These are phyloP conservation scores for Drosophila hamatofila DNA, from an alignment of 2,888 invertebrate genomes.

Conservation along the genomic window DNA sequence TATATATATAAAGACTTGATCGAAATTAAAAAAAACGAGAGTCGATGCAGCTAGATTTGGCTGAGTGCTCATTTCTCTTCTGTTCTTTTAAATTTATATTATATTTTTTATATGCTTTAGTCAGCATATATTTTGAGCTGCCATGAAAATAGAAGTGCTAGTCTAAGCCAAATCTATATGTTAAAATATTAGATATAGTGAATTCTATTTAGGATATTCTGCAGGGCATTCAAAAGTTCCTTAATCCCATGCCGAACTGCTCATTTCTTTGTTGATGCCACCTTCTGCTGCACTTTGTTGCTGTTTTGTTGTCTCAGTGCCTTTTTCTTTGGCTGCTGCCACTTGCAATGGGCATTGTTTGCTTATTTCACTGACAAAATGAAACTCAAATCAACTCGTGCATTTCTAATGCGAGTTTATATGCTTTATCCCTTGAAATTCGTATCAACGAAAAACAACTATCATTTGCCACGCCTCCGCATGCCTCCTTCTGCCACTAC, in stretches of 20 bases:
- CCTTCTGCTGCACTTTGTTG: constrained; percentile 57
- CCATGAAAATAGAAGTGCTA: neutral
- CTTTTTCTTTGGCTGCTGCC: constrained; percentile 16
- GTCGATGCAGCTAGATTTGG: neutral
- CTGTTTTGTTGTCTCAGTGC: constrained; percentile 24
- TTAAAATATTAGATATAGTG: neutral
- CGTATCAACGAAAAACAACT: constrained; percentile 55
- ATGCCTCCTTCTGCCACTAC: neutral
- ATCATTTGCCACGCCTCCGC: constrained; percentile 14
- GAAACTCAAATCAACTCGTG: constrained; percentile 83
- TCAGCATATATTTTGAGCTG: neutral
- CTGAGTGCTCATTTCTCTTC: neutral
- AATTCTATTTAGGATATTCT: neutral
- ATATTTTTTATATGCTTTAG: neutral
- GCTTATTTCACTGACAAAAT: constrained; percentile 71
- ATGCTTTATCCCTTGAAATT: constrained; percentile 67
- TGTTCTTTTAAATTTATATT: neutral
- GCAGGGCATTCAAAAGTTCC: neutral
- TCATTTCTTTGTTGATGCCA: constrained; percentile 26
- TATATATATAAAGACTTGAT: constrained; percentile 1
- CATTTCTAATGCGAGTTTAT: constrained; percentile 84
- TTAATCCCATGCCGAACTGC: neutral
- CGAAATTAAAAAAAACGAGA: neutral
- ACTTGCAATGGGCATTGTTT: constrained; percentile 73
- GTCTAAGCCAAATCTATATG: no score